Evolutionary conservation across 2,113 vertebrate genomes (phyloP), one percentile per base, ranked within the genome.

Genomic region (Xiphorhynchus elegans): DNA sequence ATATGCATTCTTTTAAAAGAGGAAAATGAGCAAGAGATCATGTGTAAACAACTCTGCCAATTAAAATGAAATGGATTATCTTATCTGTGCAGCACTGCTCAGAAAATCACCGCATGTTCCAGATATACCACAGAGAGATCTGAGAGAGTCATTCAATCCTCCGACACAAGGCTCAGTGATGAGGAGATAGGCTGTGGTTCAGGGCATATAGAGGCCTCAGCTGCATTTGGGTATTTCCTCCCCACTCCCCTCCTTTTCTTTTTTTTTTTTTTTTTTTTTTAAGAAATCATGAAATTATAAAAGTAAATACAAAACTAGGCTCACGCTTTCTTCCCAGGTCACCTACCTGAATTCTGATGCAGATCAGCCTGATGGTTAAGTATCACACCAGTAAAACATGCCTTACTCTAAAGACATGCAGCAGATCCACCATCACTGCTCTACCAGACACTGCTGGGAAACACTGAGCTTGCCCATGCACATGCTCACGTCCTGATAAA

Each of bases 21-120:
- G 69, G 76, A 84, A 95, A 96, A 97, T 29, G 95, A 95, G 70
- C 4, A 4, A 89, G 87, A 94, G 95, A 95, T 95, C 93, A 90
- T 70, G 52, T 86, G 91, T 90, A 96, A 97, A 95, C 90, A 92
- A 88, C 87, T 93, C 95, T 82, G 94, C 87, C 95, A 97, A 96
- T 97, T 96, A 97, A 95, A 96, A 90, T 5, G 35, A 90, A 97
- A 94, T 37, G 72, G 85, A 96, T 91, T 97, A 95, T 90, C 79
- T 93, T 91, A 96, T 87, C 95, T 72, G 37, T 23, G 56, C 91
- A 84, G 91, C 83, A 90, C 82, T 73, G 73, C 74, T 77, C 59
- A 49, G 50, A 83, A 55, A 63, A 94, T 56, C 80, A 35, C 72
- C 2, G 3, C 60, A n/a, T 64, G 77, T 72, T 84, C 42, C 79